Evolutionary conservation across 2,113 vertebrate species (phyloP), one percentile per base, ranked within the genome.

Genomic region (Xenopus tropicalis): DNA sequence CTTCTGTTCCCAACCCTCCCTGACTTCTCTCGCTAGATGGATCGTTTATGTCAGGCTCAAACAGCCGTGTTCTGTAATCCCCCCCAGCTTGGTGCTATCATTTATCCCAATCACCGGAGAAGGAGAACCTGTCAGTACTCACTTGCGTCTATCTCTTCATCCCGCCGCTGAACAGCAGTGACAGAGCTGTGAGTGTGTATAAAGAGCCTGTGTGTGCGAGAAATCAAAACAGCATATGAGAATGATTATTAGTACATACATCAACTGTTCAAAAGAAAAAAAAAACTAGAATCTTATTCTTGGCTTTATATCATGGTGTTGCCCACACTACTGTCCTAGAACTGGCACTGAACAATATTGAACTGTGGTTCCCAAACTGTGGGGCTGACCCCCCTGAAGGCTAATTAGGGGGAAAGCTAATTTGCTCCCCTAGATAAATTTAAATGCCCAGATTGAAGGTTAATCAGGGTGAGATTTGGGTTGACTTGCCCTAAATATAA

Each of bases 1-100:
- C 29, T 84, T 87, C 0, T 79, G 29, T 48, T 66, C n/a, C 17
- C 52, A 20, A 74, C 51, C 79, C 83, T 61, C 82, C 85, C 62
- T 86, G 78, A 62, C 61, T 85, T 77, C 77, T 80, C 0, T 3
- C 10, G 37, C 21, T 76, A 59, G 73, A 76, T 76, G 66, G 66
- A 76, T 76, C 29, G 73, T 66, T 76, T 76, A 46, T 76, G 73
- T 76, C 73, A 76, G 73, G 68, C 65, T 74, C 72, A 74, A 74
- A 76, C 66, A 76, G 66, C 66, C 73, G 73, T 69, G 66, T 69
- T 61, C 66, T 59, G 69, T 76, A 58, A 76, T 76, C 44, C 73
- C 73, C 73, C 73, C 73, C 73, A 76, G 73, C 73, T 76, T 76
- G 73, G 58, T 63, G 66, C 66, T 69, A 69, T 76, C 73, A 76